These are phyloP conservation scores for Trachythela sp. DNA, from an alignment of 64 coral and sea anemone species.

Conservation along the genomic window DNA sequence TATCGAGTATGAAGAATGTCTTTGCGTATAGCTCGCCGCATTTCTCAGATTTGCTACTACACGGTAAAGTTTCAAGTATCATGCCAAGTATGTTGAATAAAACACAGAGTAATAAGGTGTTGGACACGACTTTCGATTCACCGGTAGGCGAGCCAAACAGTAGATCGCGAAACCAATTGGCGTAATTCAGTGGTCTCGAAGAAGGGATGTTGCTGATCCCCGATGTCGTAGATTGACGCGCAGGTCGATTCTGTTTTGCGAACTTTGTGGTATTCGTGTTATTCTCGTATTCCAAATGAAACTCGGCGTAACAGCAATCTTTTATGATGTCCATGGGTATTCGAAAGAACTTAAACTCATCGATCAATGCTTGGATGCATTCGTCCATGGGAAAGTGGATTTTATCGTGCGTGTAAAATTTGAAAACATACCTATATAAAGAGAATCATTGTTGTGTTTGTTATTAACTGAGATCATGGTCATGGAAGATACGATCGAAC, in stretches of 20 bases:
- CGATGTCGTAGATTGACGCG: neutral
- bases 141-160: neutral
- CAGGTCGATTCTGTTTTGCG: neutral
- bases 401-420: constrained; percentile 18
- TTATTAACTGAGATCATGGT: too few relatives aligned
- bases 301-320: constrained; percentile 4
- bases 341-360: constrained; percentile 6
- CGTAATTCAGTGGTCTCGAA: neutral
- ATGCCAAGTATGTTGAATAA: neutral
- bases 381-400: constrained; percentile 17
- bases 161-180: neutral
- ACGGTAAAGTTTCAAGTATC: neutral
- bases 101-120: neutral
- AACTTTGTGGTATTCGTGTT: neutral
- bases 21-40: neutral
- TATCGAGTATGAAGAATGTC: neutral
- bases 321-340: constrained; percentile 4
- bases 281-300: neutral
- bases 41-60: neutral
- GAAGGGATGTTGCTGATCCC: neutral
- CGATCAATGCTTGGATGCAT: constrained; percentile 9
- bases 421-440: neutral
- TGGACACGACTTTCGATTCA: neutral
- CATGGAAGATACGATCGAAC: too few relatives aligned
- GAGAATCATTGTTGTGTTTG: neutral